These are phyloP conservation scores for Cenopis cana DNA, from an alignment of 2,888 invertebrate species.

Conservation along the genomic window DNA sequence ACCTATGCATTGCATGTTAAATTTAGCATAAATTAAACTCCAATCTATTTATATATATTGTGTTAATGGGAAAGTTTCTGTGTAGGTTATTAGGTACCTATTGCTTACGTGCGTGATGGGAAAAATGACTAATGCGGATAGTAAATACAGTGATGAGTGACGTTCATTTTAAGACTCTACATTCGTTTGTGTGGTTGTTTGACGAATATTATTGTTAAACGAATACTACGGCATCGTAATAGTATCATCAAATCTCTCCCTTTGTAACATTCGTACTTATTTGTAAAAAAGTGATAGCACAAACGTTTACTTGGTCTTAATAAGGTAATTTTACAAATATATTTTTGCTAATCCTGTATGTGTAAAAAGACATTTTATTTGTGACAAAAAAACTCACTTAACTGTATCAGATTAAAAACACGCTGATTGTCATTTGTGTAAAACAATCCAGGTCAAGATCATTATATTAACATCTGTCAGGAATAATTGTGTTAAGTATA, in stretches of 20 bases:
- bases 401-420: too few species aligned
- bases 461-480: slow-evolving; percentile 6
- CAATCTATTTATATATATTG: not conserved
- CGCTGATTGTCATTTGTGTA: not conserved
- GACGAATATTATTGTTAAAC: too few species aligned
- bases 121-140: too few species aligned
- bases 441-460: slow-evolving; percentile 6
- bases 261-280: not conserved
- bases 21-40: not conserved
- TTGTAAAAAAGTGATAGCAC: not conserved
- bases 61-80: not conserved
- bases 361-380: too few species aligned
- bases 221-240: not conserved
- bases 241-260: not conserved
- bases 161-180: too few species aligned
- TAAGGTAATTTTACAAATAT: not conserved
- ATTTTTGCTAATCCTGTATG: not conserved
- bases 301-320: not conserved
- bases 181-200: too few species aligned
- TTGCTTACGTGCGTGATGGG: too few species aligned
- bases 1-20: too few species aligned
- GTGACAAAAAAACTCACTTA: too few species aligned
- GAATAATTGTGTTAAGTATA: slow-evolving; percentile 2
- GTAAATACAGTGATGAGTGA: too few species aligned
- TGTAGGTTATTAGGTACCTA: too few species aligned